phyloP scores from a whole-genome alignment of 2,113 vertebrate genomes.

The Eulemur rufifrons region DNA sequence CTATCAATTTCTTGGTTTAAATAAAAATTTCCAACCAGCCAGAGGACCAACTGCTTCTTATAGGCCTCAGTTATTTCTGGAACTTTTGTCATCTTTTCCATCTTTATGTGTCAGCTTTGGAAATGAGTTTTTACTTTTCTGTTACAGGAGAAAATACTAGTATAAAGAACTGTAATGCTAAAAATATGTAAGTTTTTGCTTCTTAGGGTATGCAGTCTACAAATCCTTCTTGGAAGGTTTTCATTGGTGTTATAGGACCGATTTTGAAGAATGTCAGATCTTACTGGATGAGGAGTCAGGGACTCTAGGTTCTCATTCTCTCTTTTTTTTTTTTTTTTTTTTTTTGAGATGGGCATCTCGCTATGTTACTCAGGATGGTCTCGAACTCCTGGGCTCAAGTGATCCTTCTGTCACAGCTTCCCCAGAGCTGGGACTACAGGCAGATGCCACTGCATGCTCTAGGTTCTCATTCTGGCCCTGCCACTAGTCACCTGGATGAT shows the following conservation, averaged over 20 bases:
- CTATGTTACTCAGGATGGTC: too few relatives aligned
- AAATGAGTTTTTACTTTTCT: conserved; percentile 1
- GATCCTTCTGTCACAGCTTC: too few relatives aligned
- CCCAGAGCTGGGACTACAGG: too few relatives aligned
- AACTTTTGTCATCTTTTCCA: not conserved
- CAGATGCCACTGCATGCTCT: too few relatives aligned
- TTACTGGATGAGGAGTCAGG: not conserved
- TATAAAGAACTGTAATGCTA: not conserved
- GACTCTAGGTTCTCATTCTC: not conserved
- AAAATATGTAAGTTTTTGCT: not conserved
- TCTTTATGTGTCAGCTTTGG: not conserved
- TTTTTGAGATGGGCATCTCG: too few relatives aligned
- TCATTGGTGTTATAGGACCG: not conserved
- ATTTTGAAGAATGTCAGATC: not conserved
- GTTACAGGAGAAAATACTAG: not conserved
- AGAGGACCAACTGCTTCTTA: not conserved
- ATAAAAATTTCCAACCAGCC: not conserved
- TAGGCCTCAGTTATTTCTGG: not conserved
- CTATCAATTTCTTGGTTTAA: not conserved
- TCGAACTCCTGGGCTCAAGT: too few relatives aligned
- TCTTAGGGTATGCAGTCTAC: not conserved
- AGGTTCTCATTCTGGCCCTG: too few relatives aligned
- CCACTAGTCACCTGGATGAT: not conserved
- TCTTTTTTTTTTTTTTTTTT: not conserved
- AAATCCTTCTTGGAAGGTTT: not conserved